These are phyloP conservation scores for Pomacea canaliculata DNA, from an alignment of 2,888 invertebrate species.

Conservation along the genomic window DNA sequence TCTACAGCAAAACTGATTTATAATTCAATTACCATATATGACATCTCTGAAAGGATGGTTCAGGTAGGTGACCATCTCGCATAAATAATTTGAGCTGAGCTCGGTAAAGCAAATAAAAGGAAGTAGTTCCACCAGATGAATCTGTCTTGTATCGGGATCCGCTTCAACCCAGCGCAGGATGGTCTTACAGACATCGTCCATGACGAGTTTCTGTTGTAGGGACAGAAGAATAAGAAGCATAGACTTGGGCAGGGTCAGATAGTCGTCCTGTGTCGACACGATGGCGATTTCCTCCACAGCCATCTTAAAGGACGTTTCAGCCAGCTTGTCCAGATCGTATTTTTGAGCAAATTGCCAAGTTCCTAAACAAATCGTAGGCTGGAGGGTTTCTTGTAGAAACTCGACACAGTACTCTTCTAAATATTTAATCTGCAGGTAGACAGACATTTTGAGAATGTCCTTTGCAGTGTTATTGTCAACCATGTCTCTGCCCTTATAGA, in stretches of 20 bases:
- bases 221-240: not conserved
- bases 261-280: not conserved
- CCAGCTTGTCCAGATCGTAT: not conserved
- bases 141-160: not conserved
- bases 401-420: not conserved
- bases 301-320: not conserved
- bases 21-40: not conserved
- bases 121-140: conserved; percentile 10
- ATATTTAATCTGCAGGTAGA: not conserved
- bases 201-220: not conserved
- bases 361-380: not conserved
- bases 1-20: not conserved
- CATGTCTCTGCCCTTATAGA: not conserved
- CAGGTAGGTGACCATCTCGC: not conserved
- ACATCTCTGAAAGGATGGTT: not conserved
- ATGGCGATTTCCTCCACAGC: not conserved
- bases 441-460: not conserved
- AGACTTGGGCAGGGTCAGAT: not conserved
- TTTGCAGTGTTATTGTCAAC: not conserved
- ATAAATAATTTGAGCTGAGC: conserved; percentile 4
- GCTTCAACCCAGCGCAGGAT: conserved; percentile 12
- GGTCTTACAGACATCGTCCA: not conserved
- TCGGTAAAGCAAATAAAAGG: conserved; percentile 16
- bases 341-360: not conserved
- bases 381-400: not conserved